A percentile compares a stretch with the other conserved stretches of the same genome.
Evolutionary conservation across 1,140 invertebrate genomes (phyloP).

Genomic region (Aphelenchoides fujianensis): DNA sequence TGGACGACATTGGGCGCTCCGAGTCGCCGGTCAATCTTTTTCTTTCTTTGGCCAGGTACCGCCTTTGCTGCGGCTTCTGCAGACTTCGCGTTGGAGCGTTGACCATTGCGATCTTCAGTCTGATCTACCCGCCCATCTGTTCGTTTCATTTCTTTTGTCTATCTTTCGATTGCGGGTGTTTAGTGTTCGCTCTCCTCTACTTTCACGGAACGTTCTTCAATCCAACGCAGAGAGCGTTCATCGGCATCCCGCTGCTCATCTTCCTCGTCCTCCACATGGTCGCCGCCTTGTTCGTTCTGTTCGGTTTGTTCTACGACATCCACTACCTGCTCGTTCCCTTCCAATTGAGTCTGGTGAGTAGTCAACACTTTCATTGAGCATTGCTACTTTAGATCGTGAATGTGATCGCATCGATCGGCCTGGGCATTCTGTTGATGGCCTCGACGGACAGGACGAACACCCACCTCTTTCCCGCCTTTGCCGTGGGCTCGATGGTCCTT

Average conservation of each 20-base stretch:
- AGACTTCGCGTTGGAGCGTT: slow-evolving; percentile 27
- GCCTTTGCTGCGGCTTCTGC: slow-evolving; percentile 36
- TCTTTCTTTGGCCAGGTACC: slow-evolving; percentile 34
- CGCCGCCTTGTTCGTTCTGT: slow-evolving; percentile 28
- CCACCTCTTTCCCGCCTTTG: slow-evolving; percentile 35
- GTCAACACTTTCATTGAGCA: background rate
- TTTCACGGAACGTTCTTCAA: slow-evolving; percentile 15
- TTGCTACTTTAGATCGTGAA: slow-evolving; percentile 23
- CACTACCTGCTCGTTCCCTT: slow-evolving; percentile 35
- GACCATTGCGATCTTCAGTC: slow-evolving; percentile 27
- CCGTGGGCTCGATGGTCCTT: slow-evolving; percentile 27
- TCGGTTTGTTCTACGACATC: slow-evolving; percentile 25
- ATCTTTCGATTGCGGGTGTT: slow-evolving; percentile 13
- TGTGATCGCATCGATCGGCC: slow-evolving; percentile 36
- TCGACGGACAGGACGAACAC: slow-evolving; percentile 35
- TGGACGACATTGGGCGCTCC: background rate
- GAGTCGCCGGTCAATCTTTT: slow-evolving; percentile 30
- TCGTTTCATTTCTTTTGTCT: background rate
- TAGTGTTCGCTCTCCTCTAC: slow-evolving; percentile 22
- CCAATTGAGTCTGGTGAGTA: slow-evolving; percentile 33
- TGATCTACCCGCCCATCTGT: slow-evolving; percentile 29
- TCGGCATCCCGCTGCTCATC: slow-evolving; percentile 22
- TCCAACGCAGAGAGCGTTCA: slow-evolving; percentile 3
- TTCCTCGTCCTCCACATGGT: slow-evolving; percentile 27
- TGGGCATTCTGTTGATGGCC: slow-evolving; percentile 30